These are phyloP conservation scores for Pasiphila rectangulata DNA, from an alignment of 2,888 invertebrate genomes.

Conservation along the genomic window DNA sequence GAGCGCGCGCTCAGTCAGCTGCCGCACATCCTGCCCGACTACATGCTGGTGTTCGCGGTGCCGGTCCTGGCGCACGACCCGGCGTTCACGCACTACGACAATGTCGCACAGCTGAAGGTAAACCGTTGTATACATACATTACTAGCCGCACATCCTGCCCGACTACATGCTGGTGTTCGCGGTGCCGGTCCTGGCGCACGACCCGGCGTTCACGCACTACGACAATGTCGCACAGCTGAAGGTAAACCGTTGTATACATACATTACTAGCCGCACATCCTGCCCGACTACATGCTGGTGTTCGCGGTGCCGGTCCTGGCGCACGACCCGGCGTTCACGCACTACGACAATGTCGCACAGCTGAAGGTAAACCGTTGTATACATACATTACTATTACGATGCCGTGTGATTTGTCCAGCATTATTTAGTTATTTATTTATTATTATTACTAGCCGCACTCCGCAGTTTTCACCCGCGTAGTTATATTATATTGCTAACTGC, in stretches of 20 bases:
- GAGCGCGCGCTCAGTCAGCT: slow-evolving; percentile 88
- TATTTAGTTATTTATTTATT: too few species aligned
- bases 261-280: slow-evolving; percentile 93
- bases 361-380: slow-evolving; percentile 85
- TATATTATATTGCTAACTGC: too few species aligned
- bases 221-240: slow-evolving; percentile 89
- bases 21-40: slow-evolving; percentile 96
- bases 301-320: slow-evolving; percentile 97
- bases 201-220: slow-evolving; percentile 89
- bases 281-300: slow-evolving; percentile 98
- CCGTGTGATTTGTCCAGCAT: too few species aligned
- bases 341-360: slow-evolving; percentile 87
- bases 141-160: slow-evolving; percentile 93
- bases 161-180: slow-evolving; percentile 98
- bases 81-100: slow-evolving; percentile 87
- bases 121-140: too few species aligned
- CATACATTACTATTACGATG: too few species aligned
- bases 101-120: slow-evolving; percentile 87
- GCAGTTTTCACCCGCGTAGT: too few species aligned
- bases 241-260: too few species aligned
- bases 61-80: slow-evolving; percentile 97
- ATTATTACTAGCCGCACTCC: too few species aligned
- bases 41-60: slow-evolving; percentile 98
- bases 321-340: slow-evolving; percentile 92
- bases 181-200: slow-evolving; percentile 97